Percentiles rank a stretch among this genome's conserved stretches.
These are phyloP conservation scores for Esox lucius DNA, from an alignment of 2,797 vertebrate genomes.

Conservation along the genomic window DNA sequence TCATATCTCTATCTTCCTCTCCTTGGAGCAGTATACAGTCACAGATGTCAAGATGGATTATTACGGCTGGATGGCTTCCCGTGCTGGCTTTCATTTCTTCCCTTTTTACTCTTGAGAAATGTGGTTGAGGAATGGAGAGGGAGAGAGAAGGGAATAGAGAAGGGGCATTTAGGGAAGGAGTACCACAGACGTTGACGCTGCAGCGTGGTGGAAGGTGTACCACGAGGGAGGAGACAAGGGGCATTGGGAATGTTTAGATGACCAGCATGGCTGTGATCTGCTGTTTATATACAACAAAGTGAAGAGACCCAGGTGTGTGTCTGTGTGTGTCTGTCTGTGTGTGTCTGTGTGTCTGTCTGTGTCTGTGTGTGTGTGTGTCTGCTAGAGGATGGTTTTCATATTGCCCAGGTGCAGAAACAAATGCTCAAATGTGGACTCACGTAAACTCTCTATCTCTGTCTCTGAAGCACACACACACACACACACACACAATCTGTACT, in stretches of 20 bases:
- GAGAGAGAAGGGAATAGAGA: constrained; percentile 5
- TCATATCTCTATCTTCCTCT: constrained; percentile 33
- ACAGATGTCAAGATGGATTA: constrained; percentile 79
- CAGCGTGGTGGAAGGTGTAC: too few species aligned
- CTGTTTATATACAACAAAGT: neutral
- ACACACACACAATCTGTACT: constrained; percentile 42
- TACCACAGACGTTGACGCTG: too few species aligned
- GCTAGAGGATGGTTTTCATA: constrained; percentile 40
- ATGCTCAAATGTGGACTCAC: neutral
- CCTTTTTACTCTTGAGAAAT: constrained; percentile 59
- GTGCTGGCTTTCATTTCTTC: constrained; percentile 35
- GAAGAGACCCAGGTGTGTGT: neutral
- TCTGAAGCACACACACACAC: constrained; percentile 45
- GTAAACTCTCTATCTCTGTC: constrained; percentile 31
- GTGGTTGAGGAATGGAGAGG: constrained; percentile 30
- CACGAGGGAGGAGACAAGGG: too few species aligned
- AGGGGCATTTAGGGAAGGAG: too few species aligned
- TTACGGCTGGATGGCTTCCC: constrained; percentile 67
- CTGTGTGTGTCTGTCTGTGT: too few species aligned
- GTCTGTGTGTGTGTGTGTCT: constrained; percentile 3
- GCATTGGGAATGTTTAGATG: neutral
- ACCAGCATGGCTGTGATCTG: neutral
- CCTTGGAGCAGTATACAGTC: constrained; percentile 69
- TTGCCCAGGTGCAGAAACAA: constrained; percentile 35
- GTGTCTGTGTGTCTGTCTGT: too few species aligned